Percentiles rank a stretch among this genome's conserved stretches.
Evolutionary conservation across 2,888 invertebrate genomes (phyloP).

Genomic region (Epinotia ramella): DNA sequence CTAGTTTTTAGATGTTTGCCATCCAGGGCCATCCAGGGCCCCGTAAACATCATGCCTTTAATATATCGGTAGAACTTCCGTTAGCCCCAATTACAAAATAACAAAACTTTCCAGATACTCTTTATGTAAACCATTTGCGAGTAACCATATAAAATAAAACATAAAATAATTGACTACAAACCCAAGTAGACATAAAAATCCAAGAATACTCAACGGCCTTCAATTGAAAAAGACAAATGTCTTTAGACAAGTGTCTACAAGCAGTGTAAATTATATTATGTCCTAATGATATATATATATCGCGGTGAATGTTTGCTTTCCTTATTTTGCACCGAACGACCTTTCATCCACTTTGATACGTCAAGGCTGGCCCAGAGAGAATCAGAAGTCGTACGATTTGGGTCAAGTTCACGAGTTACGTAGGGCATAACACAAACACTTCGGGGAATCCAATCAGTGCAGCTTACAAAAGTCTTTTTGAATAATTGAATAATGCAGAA

Average conservation of each 20-base stretch:
- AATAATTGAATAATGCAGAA: not conserved
- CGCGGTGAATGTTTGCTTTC: constrained; percentile 27
- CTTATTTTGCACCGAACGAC: constrained; percentile 54
- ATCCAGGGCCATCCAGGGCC: too few relatives aligned
- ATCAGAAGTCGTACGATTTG: constrained; percentile 61
- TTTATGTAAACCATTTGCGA: not conserved
- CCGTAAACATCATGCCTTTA: too few relatives aligned
- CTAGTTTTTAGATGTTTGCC: not conserved
- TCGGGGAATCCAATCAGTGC: constrained; percentile 7
- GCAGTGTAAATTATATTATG: constrained; percentile 8
- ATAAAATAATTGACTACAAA: not conserved
- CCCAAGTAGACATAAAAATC: constrained; percentile 6
- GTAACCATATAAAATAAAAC: not conserved
- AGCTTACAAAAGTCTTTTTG: not conserved
- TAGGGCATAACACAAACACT: constrained; percentile 20
- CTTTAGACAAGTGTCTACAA: constrained; percentile 23
- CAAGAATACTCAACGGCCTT: constrained; percentile 16
- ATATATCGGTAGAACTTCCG: too few relatives aligned
- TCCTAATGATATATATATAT: constrained; percentile 11
- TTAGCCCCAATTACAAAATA: too few relatives aligned
- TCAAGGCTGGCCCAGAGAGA: constrained; percentile 60
- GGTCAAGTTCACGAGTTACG: constrained; percentile 60
- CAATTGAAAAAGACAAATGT: constrained; percentile 24
- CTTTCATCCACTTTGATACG: constrained; percentile 56
- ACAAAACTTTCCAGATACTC: not conserved